Evolutionary conservation across 2,113 vertebrate species (phyloP).

Genomic region (Ploceus nigricollis): DNA sequence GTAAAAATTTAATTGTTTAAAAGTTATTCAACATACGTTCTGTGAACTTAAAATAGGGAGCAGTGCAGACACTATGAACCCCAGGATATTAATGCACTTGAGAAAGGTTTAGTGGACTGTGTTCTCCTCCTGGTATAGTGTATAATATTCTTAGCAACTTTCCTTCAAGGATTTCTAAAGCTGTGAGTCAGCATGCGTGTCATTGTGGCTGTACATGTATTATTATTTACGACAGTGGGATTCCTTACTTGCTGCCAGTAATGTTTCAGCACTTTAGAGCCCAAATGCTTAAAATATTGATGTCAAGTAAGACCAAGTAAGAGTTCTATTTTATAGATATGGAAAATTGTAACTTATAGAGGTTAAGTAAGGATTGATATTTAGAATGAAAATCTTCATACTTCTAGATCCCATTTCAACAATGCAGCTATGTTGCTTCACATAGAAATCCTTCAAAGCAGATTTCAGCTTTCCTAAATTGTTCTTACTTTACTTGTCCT

Average conservation of each 20-base stretch:
- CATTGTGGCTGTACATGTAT: neutral
- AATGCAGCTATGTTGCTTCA: neutral
- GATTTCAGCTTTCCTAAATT: neutral
- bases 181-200: neutral
- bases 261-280: neutral
- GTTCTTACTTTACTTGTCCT: neutral
- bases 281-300: neutral
- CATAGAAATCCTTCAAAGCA: neutral
- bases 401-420: neutral
- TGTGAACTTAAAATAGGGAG: neutral
- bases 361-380: neutral
- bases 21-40: neutral
- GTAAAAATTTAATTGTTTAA: neutral
- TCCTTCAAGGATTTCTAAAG: conserved; percentile 34
- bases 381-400: neutral
- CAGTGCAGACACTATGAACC: neutral
- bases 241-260: neutral
- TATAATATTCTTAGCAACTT: neutral
- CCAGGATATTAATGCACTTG: neutral
- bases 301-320: neutral
- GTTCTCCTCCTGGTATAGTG: neutral
- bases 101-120: neutral
- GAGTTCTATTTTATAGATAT: neutral
- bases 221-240: neutral
- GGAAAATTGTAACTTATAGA: neutral